A percentile compares a stretch with the other conserved stretches of the same genome.
Conservation (phyloP, 2,888 invertebrate species). For the Rotaria magnacalcarata region DNA sequence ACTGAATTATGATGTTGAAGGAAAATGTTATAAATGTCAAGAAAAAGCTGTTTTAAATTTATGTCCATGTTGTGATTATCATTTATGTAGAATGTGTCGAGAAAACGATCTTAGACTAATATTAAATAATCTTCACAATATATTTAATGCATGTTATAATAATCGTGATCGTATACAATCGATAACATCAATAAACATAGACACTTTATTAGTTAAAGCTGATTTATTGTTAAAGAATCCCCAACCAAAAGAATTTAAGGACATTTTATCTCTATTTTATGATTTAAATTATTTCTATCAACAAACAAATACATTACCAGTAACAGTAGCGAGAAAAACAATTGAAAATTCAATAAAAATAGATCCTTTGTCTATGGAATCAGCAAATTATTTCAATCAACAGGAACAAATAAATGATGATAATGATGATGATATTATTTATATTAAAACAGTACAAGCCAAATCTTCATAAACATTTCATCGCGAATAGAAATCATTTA, state of each 20-base stretch:
- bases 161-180: not conserved
- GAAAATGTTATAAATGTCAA: not conserved
- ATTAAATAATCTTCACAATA: not conserved
- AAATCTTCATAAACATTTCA: no score
- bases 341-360: not conserved
- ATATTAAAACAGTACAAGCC: not conserved
- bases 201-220: no score
- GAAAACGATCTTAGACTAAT: not conserved
- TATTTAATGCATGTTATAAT: not conserved
- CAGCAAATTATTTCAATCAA: not conserved
- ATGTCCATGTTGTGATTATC: conserved; percentile 6
- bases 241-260: no score
- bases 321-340: not conserved
- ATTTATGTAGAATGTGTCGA: not conserved
- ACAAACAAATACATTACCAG: not conserved
- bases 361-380: not conserved
- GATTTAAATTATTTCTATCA: no score
- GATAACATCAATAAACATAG: no score
- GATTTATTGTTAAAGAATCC: no score
- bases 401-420: not conserved
- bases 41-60: not conserved
- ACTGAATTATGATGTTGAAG: not conserved
- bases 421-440: conserved; percentile 9
- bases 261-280: no score
- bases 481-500: no score